Base-by-base conservation (phyloP, 1,140 invertebrate species). In the Magallana gigas region DNA sequence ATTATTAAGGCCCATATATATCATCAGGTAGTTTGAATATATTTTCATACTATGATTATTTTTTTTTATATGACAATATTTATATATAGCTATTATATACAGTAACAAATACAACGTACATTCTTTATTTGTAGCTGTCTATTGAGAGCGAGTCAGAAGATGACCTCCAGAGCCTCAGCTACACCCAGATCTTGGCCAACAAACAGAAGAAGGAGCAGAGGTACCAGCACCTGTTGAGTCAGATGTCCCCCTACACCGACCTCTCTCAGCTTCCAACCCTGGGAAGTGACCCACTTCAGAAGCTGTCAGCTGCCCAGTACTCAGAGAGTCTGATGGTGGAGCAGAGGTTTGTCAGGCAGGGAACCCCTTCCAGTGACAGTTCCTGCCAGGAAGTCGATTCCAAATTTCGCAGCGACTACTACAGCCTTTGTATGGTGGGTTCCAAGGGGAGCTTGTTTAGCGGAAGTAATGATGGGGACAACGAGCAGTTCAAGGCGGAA, bases 401-500 rank as follows among this genome's bases (percentile, higher is more conserved):
- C 11, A 87, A 87, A 36, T 89, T 89, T 85, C 85, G 88, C 3
- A 87, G 85, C 62, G 88, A 89, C 18, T 89, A 89, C 60, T 94
- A 94, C 88, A 94, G 93, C 83, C 87, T 94, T 12, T 94, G 93
- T 83, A 88, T 90, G 18, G 90, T 92, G 7, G 91, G 90, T 23
- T 94, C 93, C 9, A 92, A 91, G 81, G 64, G 89, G 16, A 93
- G 92, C 86, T 81, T 92, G 58, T 86, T 89, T 58, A 91, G 90
- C 36, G 85, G 89, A 23, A 87, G 89, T 80, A 90, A 85, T 60
- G 88, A 89, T 29, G 91, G 91, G 5, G 90, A 91, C 36, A 62
- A 81, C 7, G 89, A 91, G n/a, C 64, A 81, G 18, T 56, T n/a
- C 71, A 86, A 48, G 85, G 16, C 23, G 62, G 83, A 88, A 59